Evolutionary conservation across 2,113 vertebrate genomes (phyloP).

Genomic region (Macheiramphus alcinus): DNA sequence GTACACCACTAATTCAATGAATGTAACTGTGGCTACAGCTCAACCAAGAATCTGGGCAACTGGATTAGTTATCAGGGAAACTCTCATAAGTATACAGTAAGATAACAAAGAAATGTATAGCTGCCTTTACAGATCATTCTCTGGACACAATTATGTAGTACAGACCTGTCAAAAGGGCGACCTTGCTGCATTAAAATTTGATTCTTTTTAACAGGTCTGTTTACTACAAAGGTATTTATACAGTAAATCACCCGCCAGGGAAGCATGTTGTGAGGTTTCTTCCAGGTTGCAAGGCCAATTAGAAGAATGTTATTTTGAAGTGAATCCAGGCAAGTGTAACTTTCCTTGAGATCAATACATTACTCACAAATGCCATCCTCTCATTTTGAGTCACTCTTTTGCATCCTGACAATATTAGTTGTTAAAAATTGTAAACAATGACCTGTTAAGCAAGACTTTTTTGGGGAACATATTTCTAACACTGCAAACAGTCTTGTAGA

Average conservation of each 20-base stretch:
- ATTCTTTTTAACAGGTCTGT: background rate
- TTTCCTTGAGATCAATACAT: background rate
- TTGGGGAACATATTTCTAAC: background rate
- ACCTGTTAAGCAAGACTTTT: background rate
- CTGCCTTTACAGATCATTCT: background rate
- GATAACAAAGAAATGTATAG: background rate
- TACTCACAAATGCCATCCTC: background rate
- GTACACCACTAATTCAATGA: background rate
- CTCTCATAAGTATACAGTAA: background rate
- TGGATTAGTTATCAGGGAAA: background rate
- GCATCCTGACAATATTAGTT: background rate
- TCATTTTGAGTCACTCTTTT: background rate
- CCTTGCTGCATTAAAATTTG: background rate
- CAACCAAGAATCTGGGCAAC: background rate
- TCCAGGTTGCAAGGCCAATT: background rate
- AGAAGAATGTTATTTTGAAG: background rate
- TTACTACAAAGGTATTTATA: background rate
- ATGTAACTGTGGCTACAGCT: background rate
- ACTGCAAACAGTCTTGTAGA: background rate
- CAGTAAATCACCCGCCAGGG: background rate
- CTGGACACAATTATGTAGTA: background rate
- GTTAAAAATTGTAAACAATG: background rate
- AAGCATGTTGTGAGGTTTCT: background rate
- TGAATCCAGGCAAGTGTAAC: background rate
- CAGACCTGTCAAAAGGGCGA: background rate